phyloP scores from a whole-genome alignment of 2,888 invertebrate species.

The Dexiosoma caninum region DNA sequence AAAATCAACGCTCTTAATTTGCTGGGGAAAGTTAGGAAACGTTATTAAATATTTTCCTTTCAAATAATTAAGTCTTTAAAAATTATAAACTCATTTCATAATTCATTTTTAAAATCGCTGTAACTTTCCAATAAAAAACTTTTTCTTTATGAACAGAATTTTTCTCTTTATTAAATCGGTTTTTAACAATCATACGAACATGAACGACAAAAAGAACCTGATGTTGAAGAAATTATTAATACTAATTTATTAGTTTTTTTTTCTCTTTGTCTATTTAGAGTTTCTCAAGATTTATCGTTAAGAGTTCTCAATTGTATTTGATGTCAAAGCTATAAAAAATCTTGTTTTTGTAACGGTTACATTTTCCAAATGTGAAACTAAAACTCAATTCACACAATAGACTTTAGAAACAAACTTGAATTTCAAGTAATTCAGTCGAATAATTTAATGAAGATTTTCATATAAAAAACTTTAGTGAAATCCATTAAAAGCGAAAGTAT shows the following conservation, averaged over 20 bases:
- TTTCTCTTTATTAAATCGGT: background rate
- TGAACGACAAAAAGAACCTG: background rate
- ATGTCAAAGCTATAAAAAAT: no score
- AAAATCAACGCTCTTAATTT: no score
- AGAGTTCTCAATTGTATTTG: background rate
- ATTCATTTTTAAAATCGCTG: background rate
- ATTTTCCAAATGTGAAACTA: background rate
- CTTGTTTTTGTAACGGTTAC: no score
- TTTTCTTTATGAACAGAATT: background rate
- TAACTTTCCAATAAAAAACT: background rate
- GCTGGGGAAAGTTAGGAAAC: no score
- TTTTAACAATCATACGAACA: background rate
- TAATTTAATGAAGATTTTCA: background rate
- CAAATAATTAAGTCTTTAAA: no score
- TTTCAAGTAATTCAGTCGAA: background rate
- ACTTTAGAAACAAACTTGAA: background rate
- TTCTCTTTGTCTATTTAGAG: background rate
- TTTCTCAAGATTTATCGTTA: background rate
- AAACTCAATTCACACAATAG: background rate
- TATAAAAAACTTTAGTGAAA: background rate
- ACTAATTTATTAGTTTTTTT: background rate
- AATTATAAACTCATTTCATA: background rate
- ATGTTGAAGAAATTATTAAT: background rate
- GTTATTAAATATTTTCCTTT: no score
- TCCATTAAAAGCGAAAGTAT: background rate